Base-by-base conservation (phyloP, 2,113 vertebrate species). In the Gobius niger region DNA sequence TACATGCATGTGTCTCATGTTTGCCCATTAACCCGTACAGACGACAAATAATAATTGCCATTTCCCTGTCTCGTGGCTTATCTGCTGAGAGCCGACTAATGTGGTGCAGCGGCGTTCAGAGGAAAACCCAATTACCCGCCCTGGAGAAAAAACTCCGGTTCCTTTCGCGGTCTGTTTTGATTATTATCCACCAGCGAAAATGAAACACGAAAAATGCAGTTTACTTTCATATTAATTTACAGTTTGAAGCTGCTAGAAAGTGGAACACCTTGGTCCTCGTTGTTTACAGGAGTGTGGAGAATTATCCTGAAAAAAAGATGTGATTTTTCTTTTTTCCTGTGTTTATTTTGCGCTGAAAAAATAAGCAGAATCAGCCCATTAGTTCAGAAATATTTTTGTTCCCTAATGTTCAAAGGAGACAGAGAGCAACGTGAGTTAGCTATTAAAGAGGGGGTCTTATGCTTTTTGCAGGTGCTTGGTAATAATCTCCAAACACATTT, bases 111-210 rank as follows among this genome's bases (percentile, higher is more conserved):
- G 14, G 24, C 24, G 24, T 57, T 57, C 19, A 57, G 19, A 57
- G 54, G 13, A 57, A 46, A 57, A 57, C 54, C 54, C 24, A 57
- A 57, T 57, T 57, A 57, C 54, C 24, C 14, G 54, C 54, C 54
- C 54, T 57, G 24, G 54, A 34, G 24, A 34, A 57, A 57, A 40
- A 57, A 57, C 24, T 12, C 12, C 18, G 24, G 24, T 40, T 57
- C 24, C 24, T 40, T 57, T 57, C 7, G 24, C 54, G 13, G 24
- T 15, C 19, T 40, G 24, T 19, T 57, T 19, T 57, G 10, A 57
- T 57, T 57, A 57, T 57, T 57, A 56, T 56, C 51, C 53, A 56
- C 53, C 53, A 24, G 53, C 24, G 5, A 56, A 34, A 18, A 56
- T 56, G 19, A 34, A 57, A 57, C 54, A 57, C 14, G 54, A 19